phyloP scores from a whole-genome alignment of 2,113 vertebrate genomes.

The Ailurus styani region DNA sequence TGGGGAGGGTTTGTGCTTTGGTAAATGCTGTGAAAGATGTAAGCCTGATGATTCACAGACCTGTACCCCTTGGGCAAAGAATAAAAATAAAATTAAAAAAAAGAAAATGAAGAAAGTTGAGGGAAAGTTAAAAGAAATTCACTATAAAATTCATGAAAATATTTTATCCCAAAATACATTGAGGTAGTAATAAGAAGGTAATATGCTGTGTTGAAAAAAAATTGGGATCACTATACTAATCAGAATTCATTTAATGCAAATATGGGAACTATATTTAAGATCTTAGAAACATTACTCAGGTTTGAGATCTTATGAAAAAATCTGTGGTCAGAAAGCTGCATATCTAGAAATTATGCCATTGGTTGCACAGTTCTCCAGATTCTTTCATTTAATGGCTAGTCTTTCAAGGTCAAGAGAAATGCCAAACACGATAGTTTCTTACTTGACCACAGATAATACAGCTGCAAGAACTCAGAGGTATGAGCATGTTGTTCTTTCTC shows the following conservation, averaged over 20 bases:
- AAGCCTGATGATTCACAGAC: too few relatives aligned
- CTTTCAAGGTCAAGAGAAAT: constrained; percentile 52
- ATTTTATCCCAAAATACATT: not conserved
- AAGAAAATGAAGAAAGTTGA: not conserved
- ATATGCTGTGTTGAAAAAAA: not conserved
- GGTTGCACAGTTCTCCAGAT: not conserved
- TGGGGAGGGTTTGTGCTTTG: too few relatives aligned
- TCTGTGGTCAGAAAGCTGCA: not conserved
- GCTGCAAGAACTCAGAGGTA: constrained; percentile 32
- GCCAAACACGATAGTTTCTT: not conserved
- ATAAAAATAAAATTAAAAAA: too few relatives aligned
- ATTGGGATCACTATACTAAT: not conserved
- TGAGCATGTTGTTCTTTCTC: not conserved
- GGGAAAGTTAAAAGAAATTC: not conserved
- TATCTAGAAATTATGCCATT: not conserved
- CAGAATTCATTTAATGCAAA: not conserved
- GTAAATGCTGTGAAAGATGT: too few relatives aligned
- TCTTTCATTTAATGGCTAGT: constrained; percentile 13
- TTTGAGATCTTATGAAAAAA: not conserved
- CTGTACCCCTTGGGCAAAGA: too few relatives aligned
- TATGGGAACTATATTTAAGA: not conserved
- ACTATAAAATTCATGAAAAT: not conserved
- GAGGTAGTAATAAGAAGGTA: not conserved
- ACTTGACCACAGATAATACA: not conserved
- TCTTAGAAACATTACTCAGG: not conserved